A percentile compares a stretch with the other conserved stretches of the same genome.
Conservation (phyloP, 1,140 invertebrate genomes). For the Lutraria rhynchaena region DNA sequence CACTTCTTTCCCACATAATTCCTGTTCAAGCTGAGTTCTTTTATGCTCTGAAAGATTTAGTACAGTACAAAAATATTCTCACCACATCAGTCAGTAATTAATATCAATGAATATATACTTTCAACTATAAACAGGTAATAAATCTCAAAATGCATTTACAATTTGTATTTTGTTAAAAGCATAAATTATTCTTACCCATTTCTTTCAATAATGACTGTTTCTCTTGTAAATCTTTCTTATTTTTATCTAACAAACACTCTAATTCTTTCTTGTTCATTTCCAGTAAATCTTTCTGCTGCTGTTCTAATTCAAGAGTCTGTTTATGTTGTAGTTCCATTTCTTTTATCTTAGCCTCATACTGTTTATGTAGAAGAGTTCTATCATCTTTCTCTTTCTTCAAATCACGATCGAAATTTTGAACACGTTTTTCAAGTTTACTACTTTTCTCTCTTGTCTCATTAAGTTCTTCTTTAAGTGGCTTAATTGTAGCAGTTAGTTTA, state of each 20-base stretch:
- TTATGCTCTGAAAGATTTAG: slow-evolving; percentile 62
- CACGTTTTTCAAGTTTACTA: slow-evolving; percentile 71
- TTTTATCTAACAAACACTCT: slow-evolving; percentile 62
- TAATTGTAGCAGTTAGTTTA: slow-evolving; percentile 73
- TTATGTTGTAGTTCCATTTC: slow-evolving; percentile 66
- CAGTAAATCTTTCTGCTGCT: slow-evolving; percentile 61
- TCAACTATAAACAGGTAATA: no score
- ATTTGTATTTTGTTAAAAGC: no score
- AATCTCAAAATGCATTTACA: no score
- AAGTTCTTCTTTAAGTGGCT: slow-evolving; percentile 74
- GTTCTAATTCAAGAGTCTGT: slow-evolving; percentile 67
- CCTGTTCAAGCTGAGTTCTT: slow-evolving; percentile 65
- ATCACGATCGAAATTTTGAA: slow-evolving; percentile 72
- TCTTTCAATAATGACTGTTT: slow-evolving; percentile 61
- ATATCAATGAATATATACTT: no score
- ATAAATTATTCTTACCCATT: slow-evolving; percentile 64
- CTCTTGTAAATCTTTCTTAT: slow-evolving; percentile 56
- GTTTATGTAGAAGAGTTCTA: slow-evolving; percentile 66
- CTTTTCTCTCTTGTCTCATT: slow-evolving; percentile 66
- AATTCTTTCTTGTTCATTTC: slow-evolving; percentile 44
- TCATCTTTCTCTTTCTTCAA: slow-evolving; percentile 75
- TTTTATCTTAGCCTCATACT: slow-evolving; percentile 76
- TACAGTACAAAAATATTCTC: no score
- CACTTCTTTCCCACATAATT: slow-evolving; percentile 70
- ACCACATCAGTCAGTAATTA: no score